Conservation (phyloP, 92 coral and sea anemone species). For the Nematostella vectensis region DNA sequence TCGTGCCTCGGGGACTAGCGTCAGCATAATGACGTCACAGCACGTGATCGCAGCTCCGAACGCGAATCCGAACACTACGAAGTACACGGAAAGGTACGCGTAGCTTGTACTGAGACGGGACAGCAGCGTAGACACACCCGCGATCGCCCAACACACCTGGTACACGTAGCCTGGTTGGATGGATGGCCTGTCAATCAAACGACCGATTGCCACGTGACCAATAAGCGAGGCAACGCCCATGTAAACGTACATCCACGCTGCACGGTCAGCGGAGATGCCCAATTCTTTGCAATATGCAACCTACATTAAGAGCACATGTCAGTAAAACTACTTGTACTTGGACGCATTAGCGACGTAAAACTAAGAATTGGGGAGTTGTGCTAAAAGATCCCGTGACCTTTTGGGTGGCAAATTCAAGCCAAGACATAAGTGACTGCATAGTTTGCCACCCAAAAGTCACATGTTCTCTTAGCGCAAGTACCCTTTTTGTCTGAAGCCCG, state of each 20-base stretch:
- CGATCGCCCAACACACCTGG: background rate
- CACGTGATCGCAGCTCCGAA: background rate
- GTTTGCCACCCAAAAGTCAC: no score
- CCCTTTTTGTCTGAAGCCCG: no score
- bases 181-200: background rate
- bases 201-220: background rate
- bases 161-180: background rate
- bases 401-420: no score
- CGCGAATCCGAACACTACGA: background rate
- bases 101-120: background rate
- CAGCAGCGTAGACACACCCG: background rate
- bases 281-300: background rate
- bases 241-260: conserved; percentile 3
- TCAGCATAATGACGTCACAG: background rate
- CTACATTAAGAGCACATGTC: background rate
- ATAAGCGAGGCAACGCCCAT: background rate
- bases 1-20: background rate
- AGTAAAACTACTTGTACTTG: no score
- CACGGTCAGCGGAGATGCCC: background rate
- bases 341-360: no score
- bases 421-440: no score
- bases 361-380: no score
- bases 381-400: no score
- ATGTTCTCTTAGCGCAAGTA: no score
- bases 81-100: background rate